Base-by-base conservation (phyloP, 2,113 vertebrate species). In the Zingel zingel region DNA sequence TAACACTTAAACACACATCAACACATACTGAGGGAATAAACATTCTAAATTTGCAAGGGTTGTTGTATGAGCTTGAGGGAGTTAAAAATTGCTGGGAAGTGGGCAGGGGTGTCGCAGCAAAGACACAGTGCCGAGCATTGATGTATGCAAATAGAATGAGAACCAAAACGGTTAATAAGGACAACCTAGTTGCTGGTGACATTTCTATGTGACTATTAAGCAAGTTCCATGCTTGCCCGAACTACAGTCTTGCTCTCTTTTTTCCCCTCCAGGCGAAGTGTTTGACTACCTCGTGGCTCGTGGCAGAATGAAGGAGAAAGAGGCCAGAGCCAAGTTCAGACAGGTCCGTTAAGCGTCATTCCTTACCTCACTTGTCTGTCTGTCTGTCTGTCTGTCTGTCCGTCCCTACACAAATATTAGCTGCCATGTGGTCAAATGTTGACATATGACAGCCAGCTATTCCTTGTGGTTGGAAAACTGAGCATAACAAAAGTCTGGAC, bases 201-300 rank as follows among this genome's bases (percentile, higher is more conserved):
- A 9, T 10, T 43, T 43, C 10, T 10, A 11, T 11, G 10, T 43
- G 2, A 43, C 10, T 43, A 43, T 43, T 43, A 4, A 80, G 50
- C 19, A 2, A 8, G 6, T 27, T 59, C 30, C 53, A 45, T 8
- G 7, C 18, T 23, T 21, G 19, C 11, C 2, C 51, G 8, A 33
- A 53, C 14, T 30, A 30, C 11, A 65, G 14, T 6, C 0, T 54
- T 8, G 0, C 7, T 67, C 33, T 33, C 33, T 33, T 33, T 19
- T 56, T 54, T 18, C 13, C 5, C 18, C 10, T 71, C 1, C 87
- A 95, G 94, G 94, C 36, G 94, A 95, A 90, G 94, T 95, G 82
- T 98, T 98, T 19, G 97, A 98, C 94, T 98, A 97, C 96, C 96
- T 98, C 83, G 97, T 97, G 92, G 96, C 97, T 21, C 97, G 97